phyloP scores from a whole-genome alignment of 1,140 invertebrate species.

The Danaus melanippus region DNA sequence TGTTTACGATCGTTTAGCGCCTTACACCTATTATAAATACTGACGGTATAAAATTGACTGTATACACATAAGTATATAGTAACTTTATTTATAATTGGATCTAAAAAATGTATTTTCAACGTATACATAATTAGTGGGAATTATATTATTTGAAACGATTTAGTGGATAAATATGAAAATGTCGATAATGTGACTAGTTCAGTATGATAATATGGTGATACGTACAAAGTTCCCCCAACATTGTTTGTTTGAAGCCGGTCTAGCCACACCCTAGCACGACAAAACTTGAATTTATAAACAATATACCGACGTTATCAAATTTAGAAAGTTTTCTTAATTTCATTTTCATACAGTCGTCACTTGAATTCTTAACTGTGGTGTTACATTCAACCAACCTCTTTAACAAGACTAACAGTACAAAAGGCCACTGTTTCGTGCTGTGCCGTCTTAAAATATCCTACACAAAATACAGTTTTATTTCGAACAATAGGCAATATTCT shows the following conservation, averaged over 20 bases:
- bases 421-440: conserved; percentile 9
- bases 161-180: neutral
- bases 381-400: conserved; percentile 6
- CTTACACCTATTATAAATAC: conserved; percentile 45
- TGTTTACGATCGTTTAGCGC: conserved; percentile 58
- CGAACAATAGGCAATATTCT: conserved; percentile 51
- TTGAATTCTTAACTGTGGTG: too few relatives aligned
- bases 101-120: conserved; percentile 2
- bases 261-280: conserved; percentile 48
- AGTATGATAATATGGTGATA: conserved; percentile 29
- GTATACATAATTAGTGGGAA: neutral
- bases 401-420: conserved; percentile 10
- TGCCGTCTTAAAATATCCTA: conserved; percentile 18
- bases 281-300: conserved; percentile 6
- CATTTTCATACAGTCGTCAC: neutral
- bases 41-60: conserved; percentile 22
- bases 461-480: conserved; percentile 31
- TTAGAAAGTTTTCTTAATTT: conserved; percentile 1
- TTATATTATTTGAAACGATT: neutral
- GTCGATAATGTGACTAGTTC: conserved; percentile 11
- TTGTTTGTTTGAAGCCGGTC: conserved; percentile 53
- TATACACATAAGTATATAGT: too few relatives aligned
- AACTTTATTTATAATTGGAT: neutral
- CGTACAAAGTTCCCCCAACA: conserved; percentile 36
- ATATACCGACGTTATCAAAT: neutral